Base-by-base conservation (phyloP, 2,113 vertebrate genomes). In the Neodon shergylaensis region DNA sequence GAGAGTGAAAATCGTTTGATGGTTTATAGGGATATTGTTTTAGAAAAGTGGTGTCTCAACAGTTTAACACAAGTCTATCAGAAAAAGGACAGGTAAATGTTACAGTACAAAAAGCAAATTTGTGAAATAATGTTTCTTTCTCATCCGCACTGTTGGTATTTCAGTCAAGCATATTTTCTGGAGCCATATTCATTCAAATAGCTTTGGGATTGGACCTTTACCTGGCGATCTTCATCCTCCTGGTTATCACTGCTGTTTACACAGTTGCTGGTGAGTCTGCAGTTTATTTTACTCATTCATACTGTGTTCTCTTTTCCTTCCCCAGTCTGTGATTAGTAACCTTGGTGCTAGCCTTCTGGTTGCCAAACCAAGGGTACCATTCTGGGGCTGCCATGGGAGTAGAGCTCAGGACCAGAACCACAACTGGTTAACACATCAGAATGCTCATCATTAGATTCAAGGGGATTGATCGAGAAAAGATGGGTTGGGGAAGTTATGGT, bases 141-240 rank as follows among this genome's bases (percentile, higher is more conserved):
- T 92, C 36, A 26, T 77, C 31, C 12, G 8, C 1, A 36, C n/a
- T 78, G 7, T 78, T 86, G 9, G 11, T 14, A 77, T 95, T 44
- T 24, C 92, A 99, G 99, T 98, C 99, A 42, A 99, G 99, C 96
- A 98, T 99, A 98, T 99, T 99, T 95, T 99, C 99, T 13, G 99
- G 99, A 47, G 99, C 99, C 96, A 98, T 99, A 81, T 99, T 99
- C 91, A 99, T 99, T 95, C 98, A 99, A 86, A 97, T 99, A 97
- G 99, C 99, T 47, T 98, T 99, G 66, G 98, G 98, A 0, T 68
- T 99, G 94, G 98, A 99, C 58, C 99, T 99, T 91, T 99, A 99
- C 90, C 0, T 99, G 78, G 99, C 99, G 4, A 99, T 99, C 83
- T 42, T 99, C 78, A 96, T 99, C 22, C 98, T 99, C 70, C 98